Conservation (phyloP, 2,113 vertebrate genomes). For the Atlantisia rogersi region DNA sequence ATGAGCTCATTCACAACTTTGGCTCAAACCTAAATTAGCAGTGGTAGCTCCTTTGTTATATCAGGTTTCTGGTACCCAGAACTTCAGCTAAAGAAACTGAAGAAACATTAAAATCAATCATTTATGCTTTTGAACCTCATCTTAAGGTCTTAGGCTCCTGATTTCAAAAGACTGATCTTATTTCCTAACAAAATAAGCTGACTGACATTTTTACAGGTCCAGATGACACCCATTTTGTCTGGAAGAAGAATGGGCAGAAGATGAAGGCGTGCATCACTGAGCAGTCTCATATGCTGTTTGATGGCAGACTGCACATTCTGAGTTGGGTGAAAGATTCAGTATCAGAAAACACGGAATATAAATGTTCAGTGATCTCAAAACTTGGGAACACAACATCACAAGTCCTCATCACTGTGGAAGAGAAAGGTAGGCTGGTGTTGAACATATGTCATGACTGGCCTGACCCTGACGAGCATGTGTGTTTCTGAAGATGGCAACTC, state of each 20-base stretch:
- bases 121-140: neutral
- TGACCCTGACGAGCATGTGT: accelerated
- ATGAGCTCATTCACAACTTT: neutral
- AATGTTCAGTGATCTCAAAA: constrained; percentile 81
- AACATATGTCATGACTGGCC: neutral
- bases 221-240: constrained; percentile 79
- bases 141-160: neutral
- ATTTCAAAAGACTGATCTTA: neutral
- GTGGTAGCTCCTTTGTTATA: neutral
- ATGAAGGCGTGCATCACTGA: constrained; percentile 76
- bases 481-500: neutral
- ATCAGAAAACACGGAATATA: constrained; percentile 80
- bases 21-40: neutral
- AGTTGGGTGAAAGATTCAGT: constrained; percentile 88
- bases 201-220: constrained; percentile 79
- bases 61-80: neutral
- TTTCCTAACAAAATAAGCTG: neutral
- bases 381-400: constrained; percentile 76
- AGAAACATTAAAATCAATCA: neutral
- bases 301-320: constrained; percentile 79
- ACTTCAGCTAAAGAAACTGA: neutral
- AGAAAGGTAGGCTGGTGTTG: constrained; percentile 3
- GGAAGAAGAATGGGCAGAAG: constrained; percentile 83
- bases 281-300: constrained; percentile 72
- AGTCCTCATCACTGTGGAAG: constrained; percentile 75